These are phyloP conservation scores for Macroramphosus scolopax DNA, from an alignment of 2,797 vertebrate species.

Conservation along the genomic window DNA sequence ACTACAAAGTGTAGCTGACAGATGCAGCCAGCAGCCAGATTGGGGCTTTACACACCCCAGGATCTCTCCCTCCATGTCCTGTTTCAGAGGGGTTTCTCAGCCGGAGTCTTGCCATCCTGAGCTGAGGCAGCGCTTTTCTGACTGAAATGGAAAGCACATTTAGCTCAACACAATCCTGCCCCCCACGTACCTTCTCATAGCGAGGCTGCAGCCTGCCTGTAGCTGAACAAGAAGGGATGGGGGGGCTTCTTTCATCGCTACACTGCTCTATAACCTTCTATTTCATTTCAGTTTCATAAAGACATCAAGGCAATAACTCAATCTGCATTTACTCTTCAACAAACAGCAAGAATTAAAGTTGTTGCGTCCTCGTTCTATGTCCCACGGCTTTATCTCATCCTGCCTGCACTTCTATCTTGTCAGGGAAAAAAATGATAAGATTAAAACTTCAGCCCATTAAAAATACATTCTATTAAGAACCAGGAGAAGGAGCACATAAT, in stretches of 20 bases:
- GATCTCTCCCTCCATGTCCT: slow-evolving; percentile 21
- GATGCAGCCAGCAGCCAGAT: slow-evolving; percentile 47
- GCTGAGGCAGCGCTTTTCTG: slow-evolving; percentile 34
- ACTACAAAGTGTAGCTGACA: too few species aligned
- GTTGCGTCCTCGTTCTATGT: too few species aligned
- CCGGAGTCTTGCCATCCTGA: slow-evolving; percentile 40
- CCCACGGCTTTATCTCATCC: not conserved
- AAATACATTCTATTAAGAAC: not conserved
- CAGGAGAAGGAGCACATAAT: not conserved
- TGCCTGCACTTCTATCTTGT: too few species aligned
- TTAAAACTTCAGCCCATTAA: too few species aligned
- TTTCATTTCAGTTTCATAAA: not conserved
- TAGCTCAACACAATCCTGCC: slow-evolving; percentile 44
- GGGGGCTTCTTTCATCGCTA: not conserved
- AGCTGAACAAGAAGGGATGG: slow-evolving; percentile 23
- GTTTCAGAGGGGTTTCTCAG: slow-evolving; percentile 31
- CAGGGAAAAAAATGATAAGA: too few species aligned
- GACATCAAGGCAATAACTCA: not conserved
- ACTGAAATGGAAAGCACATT: slow-evolving; percentile 54
- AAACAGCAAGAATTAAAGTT: too few species aligned
- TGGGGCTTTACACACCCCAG: slow-evolving; percentile 27
- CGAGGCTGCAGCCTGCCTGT: slow-evolving; percentile 29
- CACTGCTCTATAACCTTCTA: not conserved
- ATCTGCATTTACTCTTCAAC: not conserved
- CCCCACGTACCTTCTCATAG: slow-evolving; percentile 35